Conservation (phyloP, 2,888 invertebrate genomes). For the Margaritifera margaritifera region DNA sequence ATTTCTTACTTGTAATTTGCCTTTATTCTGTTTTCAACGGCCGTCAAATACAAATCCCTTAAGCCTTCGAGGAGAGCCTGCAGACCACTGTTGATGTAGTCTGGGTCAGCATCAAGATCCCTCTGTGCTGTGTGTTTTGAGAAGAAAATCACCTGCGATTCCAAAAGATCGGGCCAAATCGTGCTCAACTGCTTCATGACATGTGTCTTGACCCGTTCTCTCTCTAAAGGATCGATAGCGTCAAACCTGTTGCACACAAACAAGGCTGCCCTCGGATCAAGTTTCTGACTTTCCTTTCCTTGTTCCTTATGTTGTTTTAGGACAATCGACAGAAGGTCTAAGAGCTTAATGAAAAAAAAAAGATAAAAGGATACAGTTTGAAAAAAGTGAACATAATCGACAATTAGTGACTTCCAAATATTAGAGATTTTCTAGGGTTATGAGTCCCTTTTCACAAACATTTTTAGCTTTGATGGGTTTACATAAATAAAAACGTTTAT, state of each 20-base stretch:
- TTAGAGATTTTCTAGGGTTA: no score
- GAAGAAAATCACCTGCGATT: constrained; percentile 28
- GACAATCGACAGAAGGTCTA: constrained; percentile 45
- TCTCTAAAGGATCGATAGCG: constrained; percentile 42
- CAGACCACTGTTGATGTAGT: constrained; percentile 35
- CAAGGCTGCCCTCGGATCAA: constrained; percentile 60
- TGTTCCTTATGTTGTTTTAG: constrained; percentile 50
- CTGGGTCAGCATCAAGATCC: constrained; percentile 26
- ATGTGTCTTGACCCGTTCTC: constrained; percentile 44
- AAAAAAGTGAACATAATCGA: no score
- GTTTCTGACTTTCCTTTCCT: constrained; percentile 37
- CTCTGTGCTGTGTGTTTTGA: constrained; percentile 31
- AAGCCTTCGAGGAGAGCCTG: constrained; percentile 26
- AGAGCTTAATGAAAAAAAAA: background rate
- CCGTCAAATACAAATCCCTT: constrained; percentile 16
- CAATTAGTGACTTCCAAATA: no score
- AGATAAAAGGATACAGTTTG: background rate
- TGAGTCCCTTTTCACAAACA: no score
- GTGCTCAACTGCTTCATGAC: constrained; percentile 39
- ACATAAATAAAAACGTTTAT: no score
- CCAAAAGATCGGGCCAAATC: constrained; percentile 56
- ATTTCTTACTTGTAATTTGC: constrained; percentile 27
- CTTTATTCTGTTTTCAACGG: constrained; percentile 29
- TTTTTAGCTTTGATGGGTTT: no score
- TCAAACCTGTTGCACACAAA: constrained; percentile 67